Conservation (phyloP, 2,888 invertebrate species). For the Lasioglossum calceatum region DNA sequence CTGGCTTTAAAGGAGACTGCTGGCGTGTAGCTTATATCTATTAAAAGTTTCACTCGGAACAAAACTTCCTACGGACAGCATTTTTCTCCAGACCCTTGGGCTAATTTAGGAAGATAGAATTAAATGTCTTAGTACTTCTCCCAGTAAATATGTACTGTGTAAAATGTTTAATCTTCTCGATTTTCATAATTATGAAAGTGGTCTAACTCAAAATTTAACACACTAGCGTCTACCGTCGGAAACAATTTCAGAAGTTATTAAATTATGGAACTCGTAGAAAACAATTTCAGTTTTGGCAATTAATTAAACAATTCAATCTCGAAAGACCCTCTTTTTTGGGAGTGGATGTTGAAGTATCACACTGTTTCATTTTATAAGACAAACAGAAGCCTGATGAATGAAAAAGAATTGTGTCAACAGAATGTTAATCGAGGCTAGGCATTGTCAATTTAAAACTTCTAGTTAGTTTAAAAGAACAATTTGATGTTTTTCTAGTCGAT, state of each 20-base stretch:
- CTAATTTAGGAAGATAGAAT: background rate
- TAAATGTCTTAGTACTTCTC: background rate
- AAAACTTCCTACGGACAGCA: background rate
- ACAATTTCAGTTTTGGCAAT: background rate
- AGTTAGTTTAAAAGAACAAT: background rate
- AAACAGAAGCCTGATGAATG: background rate
- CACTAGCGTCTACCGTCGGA: too few relatives aligned
- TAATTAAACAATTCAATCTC: background rate
- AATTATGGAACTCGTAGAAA: background rate
- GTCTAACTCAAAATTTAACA: too few relatives aligned
- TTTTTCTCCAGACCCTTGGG: background rate
- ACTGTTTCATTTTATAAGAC: background rate
- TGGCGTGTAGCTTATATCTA: background rate
- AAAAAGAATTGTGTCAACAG: background rate
- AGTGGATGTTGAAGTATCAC: background rate
- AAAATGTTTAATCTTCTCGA: background rate
- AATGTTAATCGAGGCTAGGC: background rate
- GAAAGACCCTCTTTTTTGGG: background rate
- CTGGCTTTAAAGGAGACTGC: background rate
- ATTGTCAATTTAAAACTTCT: background rate
- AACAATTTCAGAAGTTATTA: background rate
- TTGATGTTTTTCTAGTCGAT: background rate
- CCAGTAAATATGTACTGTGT: background rate
- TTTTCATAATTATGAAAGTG: too few relatives aligned
- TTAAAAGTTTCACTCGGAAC: background rate